A percentile compares a stretch with the other conserved stretches of the same genome.
phyloP scores from a whole-genome alignment of 2,113 vertebrate genomes.

The Sclerurus mexicanus region DNA sequence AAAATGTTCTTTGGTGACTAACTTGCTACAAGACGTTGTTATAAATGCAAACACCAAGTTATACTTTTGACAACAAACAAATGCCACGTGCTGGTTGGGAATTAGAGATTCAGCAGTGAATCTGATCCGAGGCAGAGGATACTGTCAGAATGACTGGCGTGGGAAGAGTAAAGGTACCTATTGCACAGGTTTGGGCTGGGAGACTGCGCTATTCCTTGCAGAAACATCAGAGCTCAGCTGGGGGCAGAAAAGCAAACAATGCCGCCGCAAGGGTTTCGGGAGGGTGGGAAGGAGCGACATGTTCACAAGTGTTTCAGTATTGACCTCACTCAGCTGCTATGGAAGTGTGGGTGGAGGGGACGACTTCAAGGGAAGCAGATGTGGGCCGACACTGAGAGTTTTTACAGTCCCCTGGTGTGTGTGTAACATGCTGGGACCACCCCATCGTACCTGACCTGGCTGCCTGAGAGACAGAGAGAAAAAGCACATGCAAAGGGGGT shows the following conservation, averaged over 20 bases:
- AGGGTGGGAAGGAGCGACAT: not conserved
- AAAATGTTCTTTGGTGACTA: not conserved
- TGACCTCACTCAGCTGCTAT: not conserved
- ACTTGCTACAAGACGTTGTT: not conserved
- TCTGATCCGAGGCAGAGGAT: not conserved
- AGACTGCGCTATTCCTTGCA: not conserved
- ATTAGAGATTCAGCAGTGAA: not conserved
- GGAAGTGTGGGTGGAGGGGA: not conserved
- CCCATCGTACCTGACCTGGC: not conserved
- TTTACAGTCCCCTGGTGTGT: conserved; percentile 2
- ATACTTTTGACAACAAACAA: conserved; percentile 22
- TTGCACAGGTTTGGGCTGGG: not conserved
- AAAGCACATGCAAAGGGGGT: not conserved
- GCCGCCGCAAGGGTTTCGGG: not conserved
- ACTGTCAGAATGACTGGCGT: not conserved
- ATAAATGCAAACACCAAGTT: not conserved
- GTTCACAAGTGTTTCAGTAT: not conserved
- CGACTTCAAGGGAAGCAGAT: not conserved
- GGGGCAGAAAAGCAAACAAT: not conserved
- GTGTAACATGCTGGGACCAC: conserved; percentile 2
- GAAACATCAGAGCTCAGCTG: not conserved
- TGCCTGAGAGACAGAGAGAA: not conserved
- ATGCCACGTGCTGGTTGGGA: not conserved
- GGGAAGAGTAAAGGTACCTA: not conserved
- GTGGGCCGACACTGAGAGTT: not conserved